Percentiles rank a stretch among this genome's conserved stretches.
Evolutionary conservation across 2,888 invertebrate species (phyloP).

Genomic region (Heliconius charithonia): DNA sequence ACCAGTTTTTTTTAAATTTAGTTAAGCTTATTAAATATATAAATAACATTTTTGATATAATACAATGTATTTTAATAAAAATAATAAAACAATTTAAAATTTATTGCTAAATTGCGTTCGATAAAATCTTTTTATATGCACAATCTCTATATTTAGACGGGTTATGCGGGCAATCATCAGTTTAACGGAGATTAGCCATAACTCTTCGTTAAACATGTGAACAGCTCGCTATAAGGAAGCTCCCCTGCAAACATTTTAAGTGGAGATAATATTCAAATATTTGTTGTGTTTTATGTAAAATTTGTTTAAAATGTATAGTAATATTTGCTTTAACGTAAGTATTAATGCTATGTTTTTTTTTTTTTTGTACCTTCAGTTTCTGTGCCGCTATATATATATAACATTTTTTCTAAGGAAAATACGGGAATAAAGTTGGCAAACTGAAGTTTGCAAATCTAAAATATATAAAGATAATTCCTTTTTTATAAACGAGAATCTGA

Average conservation of each 20-base stretch:
- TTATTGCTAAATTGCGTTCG: background rate
- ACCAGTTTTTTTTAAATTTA: too few species aligned
- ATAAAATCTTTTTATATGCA: background rate
- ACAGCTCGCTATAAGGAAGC: conserved; percentile 33
- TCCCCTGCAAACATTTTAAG: conserved; percentile 29
- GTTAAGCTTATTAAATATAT: too few species aligned
- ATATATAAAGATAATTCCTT: too few species aligned
- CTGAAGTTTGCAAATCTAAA: too few species aligned
- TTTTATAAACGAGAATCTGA: too few species aligned
- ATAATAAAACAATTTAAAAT: background rate
- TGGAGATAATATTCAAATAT: conserved; percentile 9
- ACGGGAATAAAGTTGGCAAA: too few species aligned
- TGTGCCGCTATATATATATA: too few species aligned
- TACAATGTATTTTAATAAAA: too few species aligned
- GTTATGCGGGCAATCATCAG: conserved; percentile 31
- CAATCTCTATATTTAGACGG: conserved; percentile 28
- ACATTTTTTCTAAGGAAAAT: too few species aligned
- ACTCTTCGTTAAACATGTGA: conserved; percentile 41
- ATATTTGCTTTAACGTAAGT: background rate
- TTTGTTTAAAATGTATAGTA: background rate
- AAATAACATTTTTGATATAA: too few species aligned
- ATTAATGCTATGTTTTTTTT: background rate
- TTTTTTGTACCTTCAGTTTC: too few species aligned
- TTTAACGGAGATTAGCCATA: conserved; percentile 46
- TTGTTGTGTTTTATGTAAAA: conserved; percentile 9